Evolutionary conservation across 2,113 vertebrate species (phyloP).

Genomic region (Ochotona princeps): DNA sequence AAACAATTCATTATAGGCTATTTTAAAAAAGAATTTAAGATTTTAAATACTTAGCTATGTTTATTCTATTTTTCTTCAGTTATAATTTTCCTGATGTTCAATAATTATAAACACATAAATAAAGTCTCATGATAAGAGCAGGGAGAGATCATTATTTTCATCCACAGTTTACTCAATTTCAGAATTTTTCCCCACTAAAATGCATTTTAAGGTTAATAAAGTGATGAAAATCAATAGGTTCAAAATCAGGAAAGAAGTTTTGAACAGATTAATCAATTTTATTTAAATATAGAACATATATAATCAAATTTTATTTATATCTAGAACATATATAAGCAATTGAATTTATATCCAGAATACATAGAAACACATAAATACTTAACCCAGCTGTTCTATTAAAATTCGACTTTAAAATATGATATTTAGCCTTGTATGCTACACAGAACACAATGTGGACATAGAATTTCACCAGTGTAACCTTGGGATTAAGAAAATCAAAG

Average conservation of each 20-base stretch:
- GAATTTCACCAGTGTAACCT: neutral
- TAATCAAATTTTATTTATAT: neutral
- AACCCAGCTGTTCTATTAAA: neutral
- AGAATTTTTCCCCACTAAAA: neutral
- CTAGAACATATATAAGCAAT: no score
- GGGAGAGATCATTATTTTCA: neutral
- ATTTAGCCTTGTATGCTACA: neutral
- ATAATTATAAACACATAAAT: slow-evolving; percentile 55
- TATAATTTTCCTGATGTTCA: slow-evolving; percentile 54
- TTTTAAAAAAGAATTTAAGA: slow-evolving; percentile 53
- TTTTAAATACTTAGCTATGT: slow-evolving; percentile 21
- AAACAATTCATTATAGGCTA: slow-evolving; percentile 33
- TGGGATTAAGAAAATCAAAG: neutral
- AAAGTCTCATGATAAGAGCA: slow-evolving; percentile 50
- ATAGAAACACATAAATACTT: neutral
- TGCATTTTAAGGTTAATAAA: slow-evolving; percentile 1
- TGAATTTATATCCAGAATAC: slow-evolving; percentile 14
- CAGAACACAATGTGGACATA: neutral
- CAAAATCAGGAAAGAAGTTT: neutral
- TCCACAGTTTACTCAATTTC: slow-evolving; percentile 22
- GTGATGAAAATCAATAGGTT: neutral
- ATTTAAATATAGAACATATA: no score
- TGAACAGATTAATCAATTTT: slow-evolving; percentile 4
- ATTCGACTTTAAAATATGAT: neutral
- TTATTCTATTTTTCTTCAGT: slow-evolving; percentile 44